Evolutionary conservation across 2,888 invertebrate species (phyloP).

Genomic region (Phymatocera aterrima): DNA sequence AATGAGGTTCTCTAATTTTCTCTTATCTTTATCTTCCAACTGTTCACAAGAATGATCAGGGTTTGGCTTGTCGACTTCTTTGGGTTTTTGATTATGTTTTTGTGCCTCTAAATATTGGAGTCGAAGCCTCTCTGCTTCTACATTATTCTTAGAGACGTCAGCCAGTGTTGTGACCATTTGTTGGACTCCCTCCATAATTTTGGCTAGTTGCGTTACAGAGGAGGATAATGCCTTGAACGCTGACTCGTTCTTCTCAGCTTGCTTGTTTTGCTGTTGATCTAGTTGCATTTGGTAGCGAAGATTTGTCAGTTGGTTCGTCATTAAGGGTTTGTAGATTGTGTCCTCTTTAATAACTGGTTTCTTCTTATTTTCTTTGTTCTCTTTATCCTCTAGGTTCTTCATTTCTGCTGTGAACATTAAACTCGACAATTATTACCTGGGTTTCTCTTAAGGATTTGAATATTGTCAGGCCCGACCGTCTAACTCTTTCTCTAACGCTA

Average conservation of each 20-base stretch:
- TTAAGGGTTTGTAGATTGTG: neutral
- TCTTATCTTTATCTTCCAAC: neutral
- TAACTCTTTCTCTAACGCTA: no score
- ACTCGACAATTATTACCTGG: neutral
- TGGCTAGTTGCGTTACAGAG: neutral
- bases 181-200: no score
- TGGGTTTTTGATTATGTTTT: neutral
- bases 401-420: conserved; percentile 15
- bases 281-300: neutral
- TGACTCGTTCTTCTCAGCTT: neutral
- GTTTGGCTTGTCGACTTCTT: no score
- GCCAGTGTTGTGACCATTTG: no score
- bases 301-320: neutral
- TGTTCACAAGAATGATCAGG: neutral
- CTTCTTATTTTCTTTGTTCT: neutral
- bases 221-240: neutral
- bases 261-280: neutral
- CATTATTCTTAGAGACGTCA: neutral
- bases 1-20: no score
- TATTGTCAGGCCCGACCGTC: conserved; percentile 24
- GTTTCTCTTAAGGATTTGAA: conserved; percentile 20
- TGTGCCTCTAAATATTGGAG: neutral
- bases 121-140: neutral
- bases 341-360: neutral
- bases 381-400: no score